These are phyloP conservation scores for Notarius lentiginosus DNA, from an alignment of 2,113 vertebrate genomes.

Conservation along the genomic window DNA sequence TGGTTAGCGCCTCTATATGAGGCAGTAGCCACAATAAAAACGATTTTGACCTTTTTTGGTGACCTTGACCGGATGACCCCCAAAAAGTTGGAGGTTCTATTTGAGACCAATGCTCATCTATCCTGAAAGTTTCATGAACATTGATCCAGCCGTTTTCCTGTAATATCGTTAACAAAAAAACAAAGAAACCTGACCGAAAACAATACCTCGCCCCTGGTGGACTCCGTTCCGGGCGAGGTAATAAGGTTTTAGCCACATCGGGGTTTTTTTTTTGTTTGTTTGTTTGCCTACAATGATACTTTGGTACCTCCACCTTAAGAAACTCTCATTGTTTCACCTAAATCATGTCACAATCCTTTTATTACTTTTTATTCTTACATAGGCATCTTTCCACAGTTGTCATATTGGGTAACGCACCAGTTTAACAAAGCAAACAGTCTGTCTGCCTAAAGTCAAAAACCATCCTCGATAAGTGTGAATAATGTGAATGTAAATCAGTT, in stretches of 20 bases:
- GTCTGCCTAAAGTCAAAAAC: neutral
- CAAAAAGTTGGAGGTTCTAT: no score
- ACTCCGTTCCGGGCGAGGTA: no score
- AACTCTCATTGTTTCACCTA: neutral
- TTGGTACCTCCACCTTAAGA: neutral
- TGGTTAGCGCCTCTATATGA: no score
- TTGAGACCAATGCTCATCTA: no score
- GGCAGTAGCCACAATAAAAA: no score
- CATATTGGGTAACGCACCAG: neutral
- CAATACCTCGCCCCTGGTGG: no score
- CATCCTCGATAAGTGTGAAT: neutral
- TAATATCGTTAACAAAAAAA: no score
- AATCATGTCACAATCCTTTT: neutral
- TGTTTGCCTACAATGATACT: neutral
- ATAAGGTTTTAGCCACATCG: neutral
- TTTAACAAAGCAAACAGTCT: neutral
- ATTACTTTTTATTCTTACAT: neutral
- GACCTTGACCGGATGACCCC: no score
- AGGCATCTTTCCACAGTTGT: neutral
- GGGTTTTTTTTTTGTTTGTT: neutral
- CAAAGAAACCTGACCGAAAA: no score
- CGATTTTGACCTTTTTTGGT: no score
- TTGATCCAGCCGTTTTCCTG: no score
- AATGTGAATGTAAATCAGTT: neutral
- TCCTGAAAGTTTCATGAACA: no score